Conservation (phyloP, 2,797 vertebrate species). For the Eulemur coronatus region DNA sequence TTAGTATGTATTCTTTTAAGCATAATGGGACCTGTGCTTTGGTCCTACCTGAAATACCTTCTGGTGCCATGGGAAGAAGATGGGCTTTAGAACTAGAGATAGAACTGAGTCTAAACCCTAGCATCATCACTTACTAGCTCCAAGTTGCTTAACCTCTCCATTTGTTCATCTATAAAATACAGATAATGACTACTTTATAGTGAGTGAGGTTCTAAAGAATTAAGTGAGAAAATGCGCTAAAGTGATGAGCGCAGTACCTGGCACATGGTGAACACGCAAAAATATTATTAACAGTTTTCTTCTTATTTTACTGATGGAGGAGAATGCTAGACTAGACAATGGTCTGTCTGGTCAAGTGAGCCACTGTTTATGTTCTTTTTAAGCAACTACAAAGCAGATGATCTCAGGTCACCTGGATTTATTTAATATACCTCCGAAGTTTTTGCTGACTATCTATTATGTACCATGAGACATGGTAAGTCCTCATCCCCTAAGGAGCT, state of each 20-base stretch:
- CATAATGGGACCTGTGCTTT: background rate
- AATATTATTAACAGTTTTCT: background rate
- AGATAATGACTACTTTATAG: background rate
- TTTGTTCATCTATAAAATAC: conserved; percentile 35
- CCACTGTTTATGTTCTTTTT: conserved; percentile 2
- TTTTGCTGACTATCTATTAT: conserved; percentile 2
- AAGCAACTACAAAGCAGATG: background rate
- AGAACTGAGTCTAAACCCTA: background rate
- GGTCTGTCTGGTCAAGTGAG: background rate
- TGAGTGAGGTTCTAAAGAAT: conserved; percentile 28
- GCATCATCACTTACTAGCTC: background rate
- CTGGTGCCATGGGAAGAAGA: background rate
- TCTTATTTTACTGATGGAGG: background rate
- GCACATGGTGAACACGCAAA: background rate
- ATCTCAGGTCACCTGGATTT: background rate
- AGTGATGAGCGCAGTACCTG: background rate
- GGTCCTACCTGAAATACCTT: background rate
- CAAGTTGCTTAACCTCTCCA: background rate
- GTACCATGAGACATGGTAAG: background rate
- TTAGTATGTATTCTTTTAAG: conserved; percentile 1
- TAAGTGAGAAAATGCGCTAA: background rate
- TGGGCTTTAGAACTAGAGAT: background rate
- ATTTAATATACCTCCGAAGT: background rate
- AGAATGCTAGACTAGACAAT: background rate
- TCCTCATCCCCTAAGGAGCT: background rate